Base-by-base conservation (phyloP, 2,888 invertebrate species). In the Anorthoa munda region DNA sequence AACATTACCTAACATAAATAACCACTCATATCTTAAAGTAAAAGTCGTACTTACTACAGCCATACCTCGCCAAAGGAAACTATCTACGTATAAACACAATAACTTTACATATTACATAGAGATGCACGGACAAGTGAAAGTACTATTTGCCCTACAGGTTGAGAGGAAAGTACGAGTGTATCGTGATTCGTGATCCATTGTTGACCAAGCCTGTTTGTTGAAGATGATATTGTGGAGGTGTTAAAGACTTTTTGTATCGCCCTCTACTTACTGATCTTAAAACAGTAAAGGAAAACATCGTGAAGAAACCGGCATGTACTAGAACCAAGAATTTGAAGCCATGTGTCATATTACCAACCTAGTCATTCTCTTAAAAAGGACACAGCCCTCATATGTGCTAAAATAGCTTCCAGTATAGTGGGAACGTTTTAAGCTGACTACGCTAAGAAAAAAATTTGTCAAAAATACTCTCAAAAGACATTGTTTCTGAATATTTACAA, bases 141-240 rank as follows among this genome's bases (percentile, higher is more conserved):
- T 78, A 66, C 45, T n/a, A 53, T 51, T 11, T 4, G 66, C 67
- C 79, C 79, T 82, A 48, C 56, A 63, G 79, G 59, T 68, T 60
- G 4, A 13, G 15, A 72, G 53, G 73, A 80, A 80, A 80, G 83
- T 82, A 39, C 12, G 21, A 78, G 66, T 66, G 67, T 68, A 11
- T 68, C 45, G 21, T 60, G 66, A 72, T 4, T 53, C 45, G 21
- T 60, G 66, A 68, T 4, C 50, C 56, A 72, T 53, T 65, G 39
- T 63, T 39, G 66, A 26, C 11, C 12, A 13, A 21, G 39, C 46
- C 17, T 31, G 53, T 56, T 72, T 48, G 50, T 46, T 45, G 0
- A n/a, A 13, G 55, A 26, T 26, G 4, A 55, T 55, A 26, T 59
- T 60, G 18, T 67, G 51, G 39, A 23, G 65, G 21, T n/a, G 23